These are phyloP conservation scores for Neoseiulus cucumeris DNA, from an alignment of 1,140 invertebrate species.

Conservation along the genomic window DNA sequence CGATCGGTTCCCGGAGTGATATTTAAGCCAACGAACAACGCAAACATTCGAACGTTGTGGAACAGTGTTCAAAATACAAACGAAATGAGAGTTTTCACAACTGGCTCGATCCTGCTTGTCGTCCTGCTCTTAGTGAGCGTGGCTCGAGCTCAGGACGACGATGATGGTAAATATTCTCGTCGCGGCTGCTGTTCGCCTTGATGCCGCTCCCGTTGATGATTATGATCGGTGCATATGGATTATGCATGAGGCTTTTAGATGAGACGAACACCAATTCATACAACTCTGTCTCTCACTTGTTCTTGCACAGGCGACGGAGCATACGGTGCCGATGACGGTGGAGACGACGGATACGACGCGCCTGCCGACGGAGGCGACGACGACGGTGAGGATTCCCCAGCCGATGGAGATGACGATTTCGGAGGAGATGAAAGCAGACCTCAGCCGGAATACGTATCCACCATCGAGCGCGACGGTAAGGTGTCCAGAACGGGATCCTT, in stretches of 20 bases:
- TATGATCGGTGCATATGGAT: neutral
- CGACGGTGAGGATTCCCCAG: neutral
- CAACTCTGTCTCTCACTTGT: neutral
- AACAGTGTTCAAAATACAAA: neutral
- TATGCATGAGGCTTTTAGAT: neutral
- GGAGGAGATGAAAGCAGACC: constrained; percentile 3
- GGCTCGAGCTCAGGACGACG: constrained; percentile 3
- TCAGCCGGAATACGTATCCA: constrained; percentile 8
- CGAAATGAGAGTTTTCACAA: neutral
- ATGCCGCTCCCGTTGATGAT: neutral
- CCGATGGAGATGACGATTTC: constrained; percentile 1
- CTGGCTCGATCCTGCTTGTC: neutral
- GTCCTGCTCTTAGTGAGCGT: neutral
- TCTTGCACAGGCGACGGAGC: neutral
- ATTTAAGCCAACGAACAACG: no score
- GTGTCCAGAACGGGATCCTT: no score
- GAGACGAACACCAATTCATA: neutral
- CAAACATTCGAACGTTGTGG: no score
- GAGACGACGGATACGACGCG: neutral
- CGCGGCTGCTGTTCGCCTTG: no score
- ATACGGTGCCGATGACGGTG: neutral
- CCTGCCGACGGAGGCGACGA: neutral
- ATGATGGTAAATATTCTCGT: neutral
- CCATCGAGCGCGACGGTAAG: neutral
- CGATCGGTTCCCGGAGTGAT: no score